Conservation (phyloP, 2,113 vertebrate genomes). For the Megaceryle torquata region DNA sequence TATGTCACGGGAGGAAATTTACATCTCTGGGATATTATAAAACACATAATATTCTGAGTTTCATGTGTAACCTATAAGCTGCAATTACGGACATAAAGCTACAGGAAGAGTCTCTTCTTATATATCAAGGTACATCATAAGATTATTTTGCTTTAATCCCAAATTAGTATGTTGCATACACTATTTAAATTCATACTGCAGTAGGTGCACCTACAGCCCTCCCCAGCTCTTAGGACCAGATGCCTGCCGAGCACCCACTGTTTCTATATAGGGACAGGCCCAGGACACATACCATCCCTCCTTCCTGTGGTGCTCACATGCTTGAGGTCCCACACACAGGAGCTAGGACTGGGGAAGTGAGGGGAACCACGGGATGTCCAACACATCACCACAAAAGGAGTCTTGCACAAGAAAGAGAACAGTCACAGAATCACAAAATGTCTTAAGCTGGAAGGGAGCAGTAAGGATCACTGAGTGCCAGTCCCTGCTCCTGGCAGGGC, state of each 20-base stretch:
- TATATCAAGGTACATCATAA: not conserved
- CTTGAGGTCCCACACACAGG: not conserved
- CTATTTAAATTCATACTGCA: not conserved
- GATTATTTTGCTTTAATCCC: not conserved
- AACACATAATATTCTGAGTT: not conserved
- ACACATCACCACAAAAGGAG: too few relatives aligned
- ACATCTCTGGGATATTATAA: not conserved
- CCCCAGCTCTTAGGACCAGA: not conserved
- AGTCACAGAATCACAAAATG: not conserved
- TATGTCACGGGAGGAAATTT: not conserved
- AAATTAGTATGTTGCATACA: not conserved
- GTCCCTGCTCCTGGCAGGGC: not conserved
- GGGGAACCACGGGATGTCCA: not conserved
- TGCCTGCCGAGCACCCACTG: not conserved
- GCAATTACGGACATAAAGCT: rapidly evolving
- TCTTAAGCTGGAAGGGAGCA: not conserved
- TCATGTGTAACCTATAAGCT: not conserved
- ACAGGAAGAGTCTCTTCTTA: not conserved
- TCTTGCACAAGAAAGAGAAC: not conserved
- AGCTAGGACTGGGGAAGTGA: not conserved
- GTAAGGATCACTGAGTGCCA: not conserved
- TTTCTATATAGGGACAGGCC: not conserved
- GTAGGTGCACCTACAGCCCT: not conserved
- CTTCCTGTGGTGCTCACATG: rapidly evolving
- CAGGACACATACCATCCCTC: not conserved